Conservation (phyloP, 2,113 vertebrate genomes). For the Bufo bufo region DNA sequence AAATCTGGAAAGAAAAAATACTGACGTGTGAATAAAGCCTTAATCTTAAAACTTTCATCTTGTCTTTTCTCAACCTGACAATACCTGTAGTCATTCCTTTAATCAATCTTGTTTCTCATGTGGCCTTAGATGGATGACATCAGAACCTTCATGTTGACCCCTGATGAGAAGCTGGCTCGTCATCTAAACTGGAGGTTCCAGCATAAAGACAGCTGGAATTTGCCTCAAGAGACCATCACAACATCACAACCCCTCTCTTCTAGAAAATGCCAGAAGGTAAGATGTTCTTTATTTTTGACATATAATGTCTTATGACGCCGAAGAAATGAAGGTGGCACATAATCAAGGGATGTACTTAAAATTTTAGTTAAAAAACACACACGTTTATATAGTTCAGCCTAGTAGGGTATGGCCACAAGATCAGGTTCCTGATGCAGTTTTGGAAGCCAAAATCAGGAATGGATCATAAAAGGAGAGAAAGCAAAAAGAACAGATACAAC, state of each 20-base stretch:
- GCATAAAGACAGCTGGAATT: neutral
- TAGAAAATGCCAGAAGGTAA: neutral
- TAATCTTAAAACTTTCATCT: neutral
- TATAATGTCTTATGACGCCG: neutral
- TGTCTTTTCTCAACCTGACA: neutral
- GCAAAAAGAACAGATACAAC: too few species aligned
- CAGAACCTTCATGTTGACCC: conserved; percentile 37
- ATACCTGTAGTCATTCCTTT: neutral
- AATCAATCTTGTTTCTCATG: neutral
- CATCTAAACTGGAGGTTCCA: conserved; percentile 33
- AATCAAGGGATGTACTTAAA: neutral
- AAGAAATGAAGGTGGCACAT: neutral
- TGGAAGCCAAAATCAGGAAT: too few species aligned
- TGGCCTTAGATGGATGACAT: conserved; percentile 37
- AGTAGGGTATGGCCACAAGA: too few species aligned
- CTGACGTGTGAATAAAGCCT: too few species aligned
- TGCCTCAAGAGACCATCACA: neutral
- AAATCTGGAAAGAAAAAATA: too few species aligned
- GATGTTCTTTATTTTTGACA: neutral
- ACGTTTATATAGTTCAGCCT: too few species aligned
- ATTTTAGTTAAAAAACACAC: neutral
- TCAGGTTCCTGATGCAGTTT: too few species aligned
- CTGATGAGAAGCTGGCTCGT: neutral
- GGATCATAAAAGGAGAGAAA: too few species aligned
- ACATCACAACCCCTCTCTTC: neutral